Percentiles rank a stretch among this genome's conserved stretches.
Conservation (phyloP, 2,888 invertebrate genomes). For the Charanyca ferruginea region DNA sequence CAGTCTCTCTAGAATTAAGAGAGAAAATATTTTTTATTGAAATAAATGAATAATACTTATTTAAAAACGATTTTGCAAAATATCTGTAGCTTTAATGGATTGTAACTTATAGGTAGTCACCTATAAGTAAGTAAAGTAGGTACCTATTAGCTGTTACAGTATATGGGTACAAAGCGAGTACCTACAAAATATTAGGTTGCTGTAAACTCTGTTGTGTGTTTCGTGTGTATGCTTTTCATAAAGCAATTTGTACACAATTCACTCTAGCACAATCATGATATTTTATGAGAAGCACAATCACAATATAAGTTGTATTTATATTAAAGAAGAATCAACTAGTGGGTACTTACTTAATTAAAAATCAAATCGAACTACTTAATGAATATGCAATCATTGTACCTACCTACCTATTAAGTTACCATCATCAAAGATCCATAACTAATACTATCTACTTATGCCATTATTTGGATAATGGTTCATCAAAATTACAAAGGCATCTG, state of each 20-base stretch:
- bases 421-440: background rate
- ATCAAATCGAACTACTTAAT: too few species aligned
- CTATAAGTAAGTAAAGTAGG: too few species aligned
- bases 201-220: background rate
- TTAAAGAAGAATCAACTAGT: background rate
- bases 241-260: background rate
- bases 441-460: background rate
- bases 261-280: background rate
- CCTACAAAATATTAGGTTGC: too few species aligned
- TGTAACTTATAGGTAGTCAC: background rate
- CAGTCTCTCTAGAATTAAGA: slow-evolving; percentile 8
- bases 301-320: background rate
- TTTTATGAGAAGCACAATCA: background rate
- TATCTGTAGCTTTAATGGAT: background rate
- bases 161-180: too few species aligned
- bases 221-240: background rate
- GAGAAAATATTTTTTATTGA: too few species aligned
- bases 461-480: background rate
- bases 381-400: too few species aligned
- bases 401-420: background rate
- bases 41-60: background rate
- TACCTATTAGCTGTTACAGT: too few species aligned
- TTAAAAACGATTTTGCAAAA: background rate
- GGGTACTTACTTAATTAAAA: background rate
- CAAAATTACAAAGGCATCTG: slow-evolving; percentile 19